phyloP scores from a whole-genome alignment of 2,797 vertebrate species.

The Platalea minor region DNA sequence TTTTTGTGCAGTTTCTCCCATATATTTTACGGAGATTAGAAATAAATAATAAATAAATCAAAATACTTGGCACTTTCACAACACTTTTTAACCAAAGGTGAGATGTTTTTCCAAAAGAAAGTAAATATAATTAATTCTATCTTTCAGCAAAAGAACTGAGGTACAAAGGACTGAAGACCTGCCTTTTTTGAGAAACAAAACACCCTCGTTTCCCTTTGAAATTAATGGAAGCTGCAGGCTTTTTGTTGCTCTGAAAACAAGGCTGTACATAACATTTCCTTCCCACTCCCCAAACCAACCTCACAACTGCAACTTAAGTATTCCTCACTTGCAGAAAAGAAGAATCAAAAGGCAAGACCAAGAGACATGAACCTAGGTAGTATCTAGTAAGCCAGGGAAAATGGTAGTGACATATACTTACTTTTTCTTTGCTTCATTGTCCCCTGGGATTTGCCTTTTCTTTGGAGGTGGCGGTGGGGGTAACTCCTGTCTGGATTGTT shows the following conservation, averaged over 20 bases:
- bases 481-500: conserved; percentile 78
- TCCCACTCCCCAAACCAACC: not conserved
- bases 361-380: not conserved
- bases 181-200: not conserved
- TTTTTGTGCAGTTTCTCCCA: not conserved
- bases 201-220: not conserved
- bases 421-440: conserved; percentile 84
- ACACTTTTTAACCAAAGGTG: not conserved
- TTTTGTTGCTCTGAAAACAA: not conserved
- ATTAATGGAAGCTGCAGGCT: not conserved
- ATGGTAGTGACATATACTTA: conserved; percentile 64
- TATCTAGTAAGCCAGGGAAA: not conserved
- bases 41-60: not conserved
- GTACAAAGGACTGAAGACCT: not conserved
- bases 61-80: not conserved
- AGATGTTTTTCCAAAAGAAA: not conserved
- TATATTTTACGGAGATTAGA: not conserved
- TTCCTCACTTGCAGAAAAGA: not conserved
- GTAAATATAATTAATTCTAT: not conserved
- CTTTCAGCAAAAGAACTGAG: not conserved
- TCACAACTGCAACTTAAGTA: not conserved
- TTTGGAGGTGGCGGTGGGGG: conserved; percentile 86
- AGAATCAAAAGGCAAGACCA: not conserved
- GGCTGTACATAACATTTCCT: not conserved
- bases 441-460: conserved; percentile 86